Percentiles rank a stretch among this genome's conserved stretches.
These are phyloP conservation scores for Coluber constrictor DNA, from an alignment of 2,797 vertebrate species.

Conservation along the genomic window DNA sequence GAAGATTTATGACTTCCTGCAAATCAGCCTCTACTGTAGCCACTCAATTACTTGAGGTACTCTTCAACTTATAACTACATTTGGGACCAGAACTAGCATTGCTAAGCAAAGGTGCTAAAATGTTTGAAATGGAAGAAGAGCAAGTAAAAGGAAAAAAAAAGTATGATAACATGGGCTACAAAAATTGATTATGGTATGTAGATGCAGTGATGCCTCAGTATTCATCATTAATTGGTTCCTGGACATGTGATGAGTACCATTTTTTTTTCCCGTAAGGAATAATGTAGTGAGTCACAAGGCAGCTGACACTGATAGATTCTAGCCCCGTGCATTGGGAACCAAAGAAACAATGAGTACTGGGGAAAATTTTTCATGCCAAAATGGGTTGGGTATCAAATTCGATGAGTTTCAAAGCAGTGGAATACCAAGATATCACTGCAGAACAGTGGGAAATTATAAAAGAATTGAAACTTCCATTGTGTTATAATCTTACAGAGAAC, in stretches of 20 bases:
- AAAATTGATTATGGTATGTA: not conserved
- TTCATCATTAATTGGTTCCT: not conserved
- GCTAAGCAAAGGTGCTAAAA: not conserved
- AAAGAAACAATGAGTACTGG: not conserved
- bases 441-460: not conserved
- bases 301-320: not conserved
- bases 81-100: not conserved
- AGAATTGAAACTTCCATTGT: not conserved
- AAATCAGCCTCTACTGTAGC: not conserved
- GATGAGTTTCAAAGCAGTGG: not conserved
- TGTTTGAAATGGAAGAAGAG: not conserved
- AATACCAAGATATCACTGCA: not conserved
- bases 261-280: not conserved
- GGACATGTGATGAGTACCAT: not conserved
- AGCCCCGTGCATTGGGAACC: not conserved
- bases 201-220: not conserved
- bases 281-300: not conserved
- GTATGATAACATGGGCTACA: not conserved
- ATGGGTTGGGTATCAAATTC: not conserved
- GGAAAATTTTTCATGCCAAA: not conserved
- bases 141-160: not conserved
- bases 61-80: not conserved
- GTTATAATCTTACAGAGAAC: not conserved
- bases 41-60: not conserved
- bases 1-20: not conserved